Evolutionary conservation across 2,888 invertebrate genomes (phyloP).

Genomic region (Entomobrya proxima): DNA sequence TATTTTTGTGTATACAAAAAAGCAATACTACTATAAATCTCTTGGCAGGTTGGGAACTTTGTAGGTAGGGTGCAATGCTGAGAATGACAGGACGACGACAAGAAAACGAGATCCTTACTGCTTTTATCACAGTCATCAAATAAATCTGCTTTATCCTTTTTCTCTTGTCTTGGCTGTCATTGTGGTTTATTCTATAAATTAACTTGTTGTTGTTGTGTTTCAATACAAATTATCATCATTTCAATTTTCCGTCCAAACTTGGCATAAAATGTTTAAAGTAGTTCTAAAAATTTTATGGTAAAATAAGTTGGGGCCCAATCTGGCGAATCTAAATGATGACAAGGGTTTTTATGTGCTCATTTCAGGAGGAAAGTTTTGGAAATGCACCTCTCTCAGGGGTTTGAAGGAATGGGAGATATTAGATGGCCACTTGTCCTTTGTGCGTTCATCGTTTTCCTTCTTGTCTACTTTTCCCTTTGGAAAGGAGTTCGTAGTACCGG

Average conservation of each 20-base stretch:
- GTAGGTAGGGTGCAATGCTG: conserved; percentile 49
- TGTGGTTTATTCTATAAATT: not conserved
- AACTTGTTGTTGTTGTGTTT: not conserved
- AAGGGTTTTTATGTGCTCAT: not conserved
- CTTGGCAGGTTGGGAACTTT: not conserved
- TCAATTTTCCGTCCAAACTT: not conserved
- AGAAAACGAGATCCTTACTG: conserved; percentile 6
- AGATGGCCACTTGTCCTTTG: conserved; percentile 93
- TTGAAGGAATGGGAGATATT: conserved; percentile 91
- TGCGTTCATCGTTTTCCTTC: conserved; percentile 91
- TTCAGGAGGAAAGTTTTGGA: conserved; percentile 91
- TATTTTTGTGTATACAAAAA: too few species aligned
- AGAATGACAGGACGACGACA: conserved; percentile 24
- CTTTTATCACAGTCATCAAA: not conserved
- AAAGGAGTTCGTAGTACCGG: conserved; percentile 95
- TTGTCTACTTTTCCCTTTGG: conserved; percentile 97
- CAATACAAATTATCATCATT: not conserved
- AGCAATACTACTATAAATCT: not conserved
- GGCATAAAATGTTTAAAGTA: not conserved
- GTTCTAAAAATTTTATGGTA: not conserved
- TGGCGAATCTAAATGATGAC: not conserved
- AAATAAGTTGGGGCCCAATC: too few species aligned
- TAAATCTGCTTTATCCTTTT: not conserved
- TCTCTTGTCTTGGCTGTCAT: not conserved
- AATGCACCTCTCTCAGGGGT: conserved; percentile 87